Conservation (phyloP, 2,888 invertebrate species). For the Macroteleia sp. region DNA sequence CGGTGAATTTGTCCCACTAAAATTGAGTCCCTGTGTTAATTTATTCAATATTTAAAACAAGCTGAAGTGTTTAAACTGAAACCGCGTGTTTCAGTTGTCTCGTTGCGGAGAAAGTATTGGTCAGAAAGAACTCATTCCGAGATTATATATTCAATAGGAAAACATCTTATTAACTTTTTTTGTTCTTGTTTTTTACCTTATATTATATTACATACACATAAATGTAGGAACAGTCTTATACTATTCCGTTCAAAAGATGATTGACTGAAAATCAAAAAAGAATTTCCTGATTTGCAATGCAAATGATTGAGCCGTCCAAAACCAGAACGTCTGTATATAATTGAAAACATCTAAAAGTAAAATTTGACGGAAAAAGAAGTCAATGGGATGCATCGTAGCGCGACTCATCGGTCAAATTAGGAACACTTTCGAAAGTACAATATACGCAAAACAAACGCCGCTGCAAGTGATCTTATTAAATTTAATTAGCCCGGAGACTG, state of each 20-base stretch:
- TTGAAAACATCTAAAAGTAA: slow-evolving; percentile 49
- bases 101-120: slow-evolving; percentile 40
- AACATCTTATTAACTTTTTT: neutral
- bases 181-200: neutral
- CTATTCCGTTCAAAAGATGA: neutral
- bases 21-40: slow-evolving; percentile 14
- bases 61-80: neutral
- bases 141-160: slow-evolving; percentile 25
- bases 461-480: slow-evolving; percentile 31
- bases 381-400: slow-evolving; percentile 34
- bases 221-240: too few relatives aligned
- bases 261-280: slow-evolving; percentile 18
- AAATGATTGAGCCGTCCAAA: slow-evolving; percentile 15
- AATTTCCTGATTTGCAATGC: slow-evolving; percentile 32
- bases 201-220: neutral
- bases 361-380: slow-evolving; percentile 35
- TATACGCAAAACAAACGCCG: slow-evolving; percentile 34
- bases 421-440: slow-evolving; percentile 60
- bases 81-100: slow-evolving; percentile 1
- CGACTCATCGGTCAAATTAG: slow-evolving; percentile 39
- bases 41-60: slow-evolving; percentile 20
- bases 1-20: slow-evolving; percentile 46
- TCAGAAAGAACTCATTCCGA: slow-evolving; percentile 6
- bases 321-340: slow-evolving; percentile 20
- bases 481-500: slow-evolving; percentile 37